phyloP scores from a whole-genome alignment of 2,888 invertebrate genomes.

The Habroteleia sp. region DNA sequence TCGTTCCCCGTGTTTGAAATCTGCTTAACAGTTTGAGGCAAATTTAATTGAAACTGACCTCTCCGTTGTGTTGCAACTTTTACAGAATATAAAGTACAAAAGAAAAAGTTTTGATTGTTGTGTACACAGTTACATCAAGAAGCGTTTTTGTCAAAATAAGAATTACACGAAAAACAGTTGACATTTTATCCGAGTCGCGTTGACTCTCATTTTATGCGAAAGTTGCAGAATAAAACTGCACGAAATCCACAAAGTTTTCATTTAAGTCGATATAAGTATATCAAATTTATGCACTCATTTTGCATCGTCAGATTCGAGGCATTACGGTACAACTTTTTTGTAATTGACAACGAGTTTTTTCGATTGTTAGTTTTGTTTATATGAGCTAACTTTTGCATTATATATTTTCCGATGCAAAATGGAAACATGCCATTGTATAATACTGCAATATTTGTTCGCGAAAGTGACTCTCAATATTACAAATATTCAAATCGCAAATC shows the following conservation, averaged over 20 bases:
- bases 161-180: slow-evolving; percentile 18
- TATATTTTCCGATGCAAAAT: too few relatives aligned
- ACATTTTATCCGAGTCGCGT: slow-evolving; percentile 20
- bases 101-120: slow-evolving; percentile 49
- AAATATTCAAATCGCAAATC: too few relatives aligned
- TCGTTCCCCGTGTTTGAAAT: slow-evolving; percentile 39
- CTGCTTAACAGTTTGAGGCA: slow-evolving; percentile 47
- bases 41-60: slow-evolving; percentile 59
- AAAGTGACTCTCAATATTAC: too few relatives aligned
- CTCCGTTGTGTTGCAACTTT: slow-evolving; percentile 48
- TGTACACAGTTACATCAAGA: slow-evolving; percentile 36
- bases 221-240: slow-evolving; percentile 25
- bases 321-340: slow-evolving; percentile 11
- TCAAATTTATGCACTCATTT: slow-evolving; percentile 3
- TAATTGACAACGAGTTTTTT: slow-evolving; percentile 9
- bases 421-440: too few relatives aligned
- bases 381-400: neutral
- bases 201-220: slow-evolving; percentile 31
- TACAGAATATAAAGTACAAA: slow-evolving; percentile 38
- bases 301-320: neutral
- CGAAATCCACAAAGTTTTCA: slow-evolving; percentile 16
- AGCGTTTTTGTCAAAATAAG: slow-evolving; percentile 46
- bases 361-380: neutral
- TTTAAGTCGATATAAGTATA: slow-evolving; percentile 21
- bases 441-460: too few relatives aligned